Percentiles rank a stretch among this genome's conserved stretches.
Evolutionary conservation across 2,888 invertebrate species (phyloP).

Genomic region (Cerceris rybyensis): DNA sequence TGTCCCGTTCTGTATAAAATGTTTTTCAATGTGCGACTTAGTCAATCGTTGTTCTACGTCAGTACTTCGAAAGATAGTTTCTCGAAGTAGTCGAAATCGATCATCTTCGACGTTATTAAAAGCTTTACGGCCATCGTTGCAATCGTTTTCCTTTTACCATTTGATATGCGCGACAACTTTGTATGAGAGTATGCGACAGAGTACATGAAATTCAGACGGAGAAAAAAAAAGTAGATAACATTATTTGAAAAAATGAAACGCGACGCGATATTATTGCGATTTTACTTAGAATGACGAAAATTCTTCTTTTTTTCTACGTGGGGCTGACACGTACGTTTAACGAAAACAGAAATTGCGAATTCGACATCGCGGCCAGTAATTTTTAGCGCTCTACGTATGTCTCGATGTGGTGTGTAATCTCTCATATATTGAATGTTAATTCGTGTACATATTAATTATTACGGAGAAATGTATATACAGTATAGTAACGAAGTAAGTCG

Average conservation of each 20-base stretch:
- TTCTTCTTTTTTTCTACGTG: constrained; percentile 49
- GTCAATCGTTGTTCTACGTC: constrained; percentile 44
- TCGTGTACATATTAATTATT: constrained; percentile 80
- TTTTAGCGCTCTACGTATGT: constrained; percentile 67
- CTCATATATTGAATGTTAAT: constrained; percentile 75
- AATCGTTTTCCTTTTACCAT: constrained; percentile 21
- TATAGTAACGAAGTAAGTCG: constrained; percentile 69
- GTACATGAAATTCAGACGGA: constrained; percentile 25
- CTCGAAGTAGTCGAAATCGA: constrained; percentile 28
- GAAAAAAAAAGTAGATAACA: neutral
- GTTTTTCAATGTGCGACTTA: constrained; percentile 49
- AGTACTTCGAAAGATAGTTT: constrained; percentile 14
- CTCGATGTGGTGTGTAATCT: constrained; percentile 73
- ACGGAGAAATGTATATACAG: constrained; percentile 74
- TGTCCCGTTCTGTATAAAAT: constrained; percentile 32
- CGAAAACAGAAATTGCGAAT: constrained; percentile 47
- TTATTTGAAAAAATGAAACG: neutral
- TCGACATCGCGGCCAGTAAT: constrained; percentile 79
- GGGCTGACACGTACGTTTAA: constrained; percentile 53
- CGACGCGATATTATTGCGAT: constrained; percentile 3
- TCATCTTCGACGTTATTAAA: constrained; percentile 24
- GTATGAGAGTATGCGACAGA: constrained; percentile 17
- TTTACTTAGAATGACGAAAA: constrained; percentile 25
- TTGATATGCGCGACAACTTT: constrained; percentile 30
- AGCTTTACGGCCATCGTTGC: constrained; percentile 21